These are phyloP conservation scores for Sinonovacula constricta DNA, from an alignment of 1,140 invertebrate genomes.

Conservation along the genomic window DNA sequence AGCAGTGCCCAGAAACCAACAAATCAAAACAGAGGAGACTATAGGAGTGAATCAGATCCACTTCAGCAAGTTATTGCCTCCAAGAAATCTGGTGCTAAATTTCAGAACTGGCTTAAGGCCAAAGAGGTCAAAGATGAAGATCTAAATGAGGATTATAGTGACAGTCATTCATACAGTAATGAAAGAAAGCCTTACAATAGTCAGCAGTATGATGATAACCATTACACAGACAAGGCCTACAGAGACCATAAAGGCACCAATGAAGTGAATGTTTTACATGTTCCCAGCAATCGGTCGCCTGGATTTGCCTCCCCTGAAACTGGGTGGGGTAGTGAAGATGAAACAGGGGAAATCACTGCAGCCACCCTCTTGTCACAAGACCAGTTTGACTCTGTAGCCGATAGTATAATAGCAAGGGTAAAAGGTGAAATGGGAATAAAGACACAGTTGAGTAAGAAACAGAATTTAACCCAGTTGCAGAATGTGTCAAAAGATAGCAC, in stretches of 20 bases:
- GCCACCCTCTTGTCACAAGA: slow-evolving; percentile 23
- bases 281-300: slow-evolving; percentile 32
- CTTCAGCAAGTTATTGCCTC: slow-evolving; percentile 12
- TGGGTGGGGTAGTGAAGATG: slow-evolving; percentile 35
- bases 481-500: no score
- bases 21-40: no score
- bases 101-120: slow-evolving; percentile 32
- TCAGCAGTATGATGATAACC: slow-evolving; percentile 13
- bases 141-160: background rate
- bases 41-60: background rate
- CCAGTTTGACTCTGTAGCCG: slow-evolving; percentile 41
- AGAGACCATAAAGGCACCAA: slow-evolving; percentile 26
- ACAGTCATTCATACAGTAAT: background rate
- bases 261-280: slow-evolving; percentile 18
- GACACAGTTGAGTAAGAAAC: no score
- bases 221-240: slow-evolving; percentile 12
- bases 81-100: slow-evolving; percentile 40
- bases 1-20: no score
- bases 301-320: slow-evolving; percentile 28
- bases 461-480: no score
- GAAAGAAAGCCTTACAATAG: slow-evolving; percentile 7
- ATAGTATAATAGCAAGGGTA: slow-evolving; percentile 36
- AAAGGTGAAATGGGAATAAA: background rate
- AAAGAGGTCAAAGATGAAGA: slow-evolving; percentile 12
- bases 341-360: slow-evolving; percentile 38